Conservation (phyloP, 1,140 invertebrate species). For the Platorchestia sp. region DNA sequence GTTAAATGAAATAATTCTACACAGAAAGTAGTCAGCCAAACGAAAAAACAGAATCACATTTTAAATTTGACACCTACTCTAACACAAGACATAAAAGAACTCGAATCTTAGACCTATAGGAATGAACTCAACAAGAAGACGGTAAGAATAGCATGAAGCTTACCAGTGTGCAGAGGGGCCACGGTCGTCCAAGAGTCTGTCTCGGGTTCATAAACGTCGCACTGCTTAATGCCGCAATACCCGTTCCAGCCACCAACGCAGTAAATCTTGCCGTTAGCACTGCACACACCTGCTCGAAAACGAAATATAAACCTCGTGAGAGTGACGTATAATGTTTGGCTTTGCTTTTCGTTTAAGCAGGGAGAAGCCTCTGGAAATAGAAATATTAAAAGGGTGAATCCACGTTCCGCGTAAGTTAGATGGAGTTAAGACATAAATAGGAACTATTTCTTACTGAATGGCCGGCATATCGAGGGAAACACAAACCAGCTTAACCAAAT, state of each 20-base stretch:
- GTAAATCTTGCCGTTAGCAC: constrained; percentile 79
- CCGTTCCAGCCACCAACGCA: constrained; percentile 87
- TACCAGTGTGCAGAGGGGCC: constrained; percentile 78
- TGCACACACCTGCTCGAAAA: constrained; percentile 74
- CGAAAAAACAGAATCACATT: no score
- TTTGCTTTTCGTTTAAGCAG: background rate
- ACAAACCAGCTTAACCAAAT: no score
- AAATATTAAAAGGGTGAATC: background rate
- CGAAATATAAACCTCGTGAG: background rate
- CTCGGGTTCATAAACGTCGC: constrained; percentile 80
- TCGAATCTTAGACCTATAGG: background rate
- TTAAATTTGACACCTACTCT: background rate
- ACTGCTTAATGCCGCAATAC: constrained; percentile 80
- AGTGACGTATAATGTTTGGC: background rate
- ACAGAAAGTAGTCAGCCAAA: no score
- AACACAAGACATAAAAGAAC: background rate
- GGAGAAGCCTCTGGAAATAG: background rate
- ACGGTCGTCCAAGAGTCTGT: constrained; percentile 79
- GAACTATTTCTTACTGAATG: no score
- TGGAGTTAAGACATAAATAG: no score
- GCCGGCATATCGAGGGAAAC: no score
- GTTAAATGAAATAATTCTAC: no score
- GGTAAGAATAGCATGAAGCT: constrained; percentile 56
- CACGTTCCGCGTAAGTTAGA: no score
- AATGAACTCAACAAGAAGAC: background rate